Base-by-base conservation (phyloP, 2,113 vertebrate species). In the Chroicocephalus ridibundus region DNA sequence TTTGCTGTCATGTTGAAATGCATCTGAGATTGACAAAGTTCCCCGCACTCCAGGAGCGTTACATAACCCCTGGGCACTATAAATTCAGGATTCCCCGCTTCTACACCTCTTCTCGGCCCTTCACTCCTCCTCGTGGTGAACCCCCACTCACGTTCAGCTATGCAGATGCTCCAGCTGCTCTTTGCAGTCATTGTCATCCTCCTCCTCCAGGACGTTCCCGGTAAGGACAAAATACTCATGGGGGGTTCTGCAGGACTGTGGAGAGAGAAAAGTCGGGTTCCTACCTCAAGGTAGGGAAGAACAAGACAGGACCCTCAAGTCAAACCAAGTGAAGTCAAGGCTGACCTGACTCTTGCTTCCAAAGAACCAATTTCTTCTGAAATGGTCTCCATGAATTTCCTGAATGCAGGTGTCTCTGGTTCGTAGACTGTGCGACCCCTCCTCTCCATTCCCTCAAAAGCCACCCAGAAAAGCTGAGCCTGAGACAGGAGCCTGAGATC, bases 1-100 rank as follows among this genome's bases (percentile, higher is more conserved):
- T 97, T 97, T 96, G 88, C 95, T 58, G 32, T 93, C n/a, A 7
- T 95, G 95, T 95, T 97, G 96, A 95, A 96, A 97, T 14, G 49
- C 44, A 65, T n/a, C 81, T 31, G 77, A 69, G 88, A 22, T 72
- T 91, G 89, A 88, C 92, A 57, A 94, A 96, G 86, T 76, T 92
- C 83, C 58, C 76, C 87, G 49, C 4, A 1, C 58, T 82, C 52
- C 77, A 18, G 57, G 29, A 58, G 24, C 6, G 0, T 97, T 97
- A 82, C 96, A 93, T 93, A 97, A 95, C 52, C 8, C 9, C 16
- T 0, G 1, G 70, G 52, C 32, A 25, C 18, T 97, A 97, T 97
- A 97, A 95, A 96, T 89, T 61, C 88, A 72, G 91, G 66, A 69
- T 80, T 76, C 49, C 61, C 54, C 74, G 69, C 71, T 88, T 93